phyloP scores from a whole-genome alignment of 2,888 invertebrate species.

The Orchesellides sinensis region DNA sequence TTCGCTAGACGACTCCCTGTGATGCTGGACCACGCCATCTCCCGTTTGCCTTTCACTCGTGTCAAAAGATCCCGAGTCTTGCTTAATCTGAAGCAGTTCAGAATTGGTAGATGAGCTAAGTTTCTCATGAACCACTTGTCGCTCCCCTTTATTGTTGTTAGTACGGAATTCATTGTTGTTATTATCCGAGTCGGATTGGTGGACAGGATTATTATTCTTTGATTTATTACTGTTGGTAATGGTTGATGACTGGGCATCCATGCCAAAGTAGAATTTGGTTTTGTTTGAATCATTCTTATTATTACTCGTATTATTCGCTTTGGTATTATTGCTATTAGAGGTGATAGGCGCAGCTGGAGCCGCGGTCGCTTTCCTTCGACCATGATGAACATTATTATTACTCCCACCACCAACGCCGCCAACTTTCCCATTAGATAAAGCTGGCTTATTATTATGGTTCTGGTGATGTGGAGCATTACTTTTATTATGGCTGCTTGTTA shows the following conservation, averaged over 20 bases:
- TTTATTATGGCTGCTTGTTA: not conserved
- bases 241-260: slow-evolving; percentile 79
- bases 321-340: slow-evolving; percentile 32
- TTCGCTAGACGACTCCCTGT: slow-evolving; percentile 71
- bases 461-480: slow-evolving; percentile 10
- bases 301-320: slow-evolving; percentile 31
- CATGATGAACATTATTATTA: slow-evolving; percentile 48
- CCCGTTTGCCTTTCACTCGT: slow-evolving; percentile 76
- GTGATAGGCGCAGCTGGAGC: slow-evolving; percentile 55
- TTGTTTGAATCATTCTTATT: slow-evolving; percentile 48
- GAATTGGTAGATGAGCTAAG: slow-evolving; percentile 53
- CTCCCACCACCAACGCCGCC: not conserved
- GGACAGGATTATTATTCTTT: too few species aligned
- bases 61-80: slow-evolving; percentile 78
- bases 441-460: slow-evolving; percentile 10
- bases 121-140: slow-evolving; percentile 46
- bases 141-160: slow-evolving; percentile 27
- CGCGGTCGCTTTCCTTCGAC: slow-evolving; percentile 50
- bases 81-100: slow-evolving; percentile 61
- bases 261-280: slow-evolving; percentile 88
- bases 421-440: slow-evolving; percentile 46
- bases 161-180: slow-evolving; percentile 39
- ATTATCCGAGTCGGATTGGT: slow-evolving; percentile 68
- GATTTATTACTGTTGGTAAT: slow-evolving; percentile 38
- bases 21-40: slow-evolving; percentile 40